Evolutionary conservation across 1,140 invertebrate genomes (phyloP), one percentile per base, ranked within the genome.

Genomic region (Pseudomyrmex gracilis): DNA sequence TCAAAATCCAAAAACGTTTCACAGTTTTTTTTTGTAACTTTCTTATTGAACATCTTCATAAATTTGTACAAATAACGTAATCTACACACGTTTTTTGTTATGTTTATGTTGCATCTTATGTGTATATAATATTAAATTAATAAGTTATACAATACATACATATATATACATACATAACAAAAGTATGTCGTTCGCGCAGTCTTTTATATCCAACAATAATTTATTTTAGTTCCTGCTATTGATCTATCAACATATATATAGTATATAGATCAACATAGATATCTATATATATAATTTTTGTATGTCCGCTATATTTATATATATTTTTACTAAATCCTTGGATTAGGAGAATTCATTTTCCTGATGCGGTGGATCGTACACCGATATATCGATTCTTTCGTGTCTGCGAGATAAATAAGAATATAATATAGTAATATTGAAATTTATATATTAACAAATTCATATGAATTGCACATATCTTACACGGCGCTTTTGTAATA

Each of bases 1-100:
- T 85, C 73, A 68, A 55, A 82, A 84, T 84, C 63, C 70, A 67
- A 57, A 53, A 64, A 22, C 13, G 61, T 82, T 49, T 70, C 24
- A 24, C 47, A 64, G 22, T 15, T 20, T 76, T 76, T 76, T 51
- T 68, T 4, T 13, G 7, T 55, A 34, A 34, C 34, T 34, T 61
- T 85, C 66, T 51, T 64, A 64, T 70, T 8, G 45, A 68, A 66
- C 34, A 22, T 45, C 2, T 49, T 86, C 55, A 80, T 53, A 49
- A 68, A 77, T 68, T 68, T 67, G 34, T 15, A 2, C 24, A 15
- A 12, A 51, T 3, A 51, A 43, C 8, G 17, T 71, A 57, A 55
- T 43, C 9, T 53, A 34, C 34, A 34, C 17, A 10, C 47, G 43
- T 4, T 66, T 24, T 53, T 10, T 15, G n/a, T 67, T 43, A 9